Evolutionary conservation across 2,113 vertebrate species (phyloP), one percentile per base, ranked within the genome.

Genomic region (Lethenteron camtschaticum): DNA sequence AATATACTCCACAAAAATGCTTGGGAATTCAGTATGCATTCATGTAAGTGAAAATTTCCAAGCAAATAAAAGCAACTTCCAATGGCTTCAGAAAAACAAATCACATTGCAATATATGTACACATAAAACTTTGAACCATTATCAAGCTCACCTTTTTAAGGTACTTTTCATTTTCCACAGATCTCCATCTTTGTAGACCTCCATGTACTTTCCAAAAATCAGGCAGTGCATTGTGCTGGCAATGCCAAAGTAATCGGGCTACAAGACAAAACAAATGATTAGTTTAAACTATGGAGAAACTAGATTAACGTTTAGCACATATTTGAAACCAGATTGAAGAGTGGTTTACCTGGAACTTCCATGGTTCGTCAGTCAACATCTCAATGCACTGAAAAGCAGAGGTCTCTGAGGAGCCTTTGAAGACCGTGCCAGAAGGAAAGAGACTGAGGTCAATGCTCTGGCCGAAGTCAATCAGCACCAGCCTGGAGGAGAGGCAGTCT

Each of bases 301-400:
- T 13, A 10, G 9, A 18, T 10, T 24, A 9, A 70, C 3, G 14
- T 12, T 13, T 13, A 7, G 73, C 14, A 10, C 2, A 20, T 55
- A 63, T 4, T 63, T n/a, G 68, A 72, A 71, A 68, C 11, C 11
- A 57, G 66, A 59, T 41, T 41, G 41, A 41, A 9, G 55, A 5
- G 24, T 2, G 58, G 55, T 68, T 57, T 77, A 99, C 94, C 87
- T 99, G 94, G 63, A 95, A 96, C 78, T 68, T 96, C 94, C 94
- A 96, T 0, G 86, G 89, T 68, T 78, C 85, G 57, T 83, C 81
- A 0, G 82, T 85, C 63, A 91, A 81, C 94, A 99, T 99, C 76
- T 99, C 90, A 0, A 81, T 78, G 3, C 92, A 96, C 78, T 94
- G 92, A 75, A 99, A 96, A 10, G 90, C 87, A 0, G 91, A 96